Base-by-base conservation (phyloP, 2,888 invertebrate genomes). In the Cerceris ruficornis region DNA sequence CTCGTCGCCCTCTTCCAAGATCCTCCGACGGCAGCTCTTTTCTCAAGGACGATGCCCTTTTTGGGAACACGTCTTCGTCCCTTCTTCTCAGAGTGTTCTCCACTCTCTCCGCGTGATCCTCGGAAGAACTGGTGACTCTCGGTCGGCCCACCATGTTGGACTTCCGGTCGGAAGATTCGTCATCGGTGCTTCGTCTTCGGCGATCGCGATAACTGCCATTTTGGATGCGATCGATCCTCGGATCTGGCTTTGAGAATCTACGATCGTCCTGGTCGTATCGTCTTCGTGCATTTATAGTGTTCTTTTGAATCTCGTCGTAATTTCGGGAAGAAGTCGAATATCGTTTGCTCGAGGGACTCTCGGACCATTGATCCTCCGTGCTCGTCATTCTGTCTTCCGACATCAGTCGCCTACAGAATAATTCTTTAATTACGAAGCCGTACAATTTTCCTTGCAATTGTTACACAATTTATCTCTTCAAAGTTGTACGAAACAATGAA, bases 111-210 rank as follows among this genome's bases (percentile, higher is more conserved):
- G 83, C 77, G 70, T 88, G 88, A 72, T 91, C 91, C 50, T 92
- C 92, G 5, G 92, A 91, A 5, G 91, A 91, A 67, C 91, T 92
- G 42, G 90, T 89, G 13, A 89, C 66, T 68, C 89, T 90, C 4
- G 81, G 57, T 58, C 86, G 83, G 6, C 68, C 15, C 0, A 67
- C 71, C 17, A 81, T 66, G 14, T 83, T 84, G 7, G 87, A 82
- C 70, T 78, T 86, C 13, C 88, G 83, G 55, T 89, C 89, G 5
- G 88, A 83, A 2, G 75, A 77, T 1, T 90, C 88, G 7, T 90
- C 90, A 64, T 91, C 92, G 42, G 89, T 87, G 72, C 90, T 91
- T 49, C 87, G 88, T 65, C 85, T 85, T 49, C 85, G 81, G 14
- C 85, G 78, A 43, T 83, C 83, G 58, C 82, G 78, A 58, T 77